Evolutionary conservation across 2,113 vertebrate species (phyloP).

Genomic region (Grus americana): DNA sequence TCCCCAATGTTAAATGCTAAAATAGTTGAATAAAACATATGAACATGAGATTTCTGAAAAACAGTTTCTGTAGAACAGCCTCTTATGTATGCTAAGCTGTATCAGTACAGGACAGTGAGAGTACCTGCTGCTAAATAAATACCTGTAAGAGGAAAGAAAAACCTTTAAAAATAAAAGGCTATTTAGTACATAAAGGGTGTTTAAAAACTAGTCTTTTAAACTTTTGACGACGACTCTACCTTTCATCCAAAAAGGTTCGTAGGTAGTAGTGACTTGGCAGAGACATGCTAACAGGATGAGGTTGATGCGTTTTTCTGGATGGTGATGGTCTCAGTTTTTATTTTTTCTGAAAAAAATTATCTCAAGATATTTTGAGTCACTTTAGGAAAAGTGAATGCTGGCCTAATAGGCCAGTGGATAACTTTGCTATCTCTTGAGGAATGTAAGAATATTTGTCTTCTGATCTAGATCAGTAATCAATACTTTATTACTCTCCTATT

Average conservation of each 20-base stretch:
- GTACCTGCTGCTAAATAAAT: neutral
- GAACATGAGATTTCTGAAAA: neutral
- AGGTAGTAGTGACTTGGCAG: neutral
- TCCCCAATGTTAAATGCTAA: neutral
- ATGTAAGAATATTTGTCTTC: neutral
- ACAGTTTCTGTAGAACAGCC: neutral
- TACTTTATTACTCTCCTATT: neutral
- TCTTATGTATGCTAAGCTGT: neutral
- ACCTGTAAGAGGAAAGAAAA: neutral
- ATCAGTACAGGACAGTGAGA: neutral
- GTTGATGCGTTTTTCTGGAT: neutral
- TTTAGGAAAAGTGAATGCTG: neutral
- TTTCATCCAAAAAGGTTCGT: neutral
- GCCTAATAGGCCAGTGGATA: neutral
- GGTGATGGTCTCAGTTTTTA: neutral
- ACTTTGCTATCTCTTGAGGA: neutral
- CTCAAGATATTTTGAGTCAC: neutral
- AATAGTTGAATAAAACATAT: neutral
- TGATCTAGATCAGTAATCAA: neutral
- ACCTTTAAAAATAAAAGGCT: neutral
- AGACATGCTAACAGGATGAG: neutral
- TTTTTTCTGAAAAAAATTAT: neutral
- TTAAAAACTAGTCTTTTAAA: neutral
- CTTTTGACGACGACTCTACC: neutral
- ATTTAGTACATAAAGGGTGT: neutral